Percentiles rank a stretch among this genome's conserved stretches.
Evolutionary conservation across 2,888 invertebrate genomes (phyloP).

Genomic region (Leptopilina drosophilae): DNA sequence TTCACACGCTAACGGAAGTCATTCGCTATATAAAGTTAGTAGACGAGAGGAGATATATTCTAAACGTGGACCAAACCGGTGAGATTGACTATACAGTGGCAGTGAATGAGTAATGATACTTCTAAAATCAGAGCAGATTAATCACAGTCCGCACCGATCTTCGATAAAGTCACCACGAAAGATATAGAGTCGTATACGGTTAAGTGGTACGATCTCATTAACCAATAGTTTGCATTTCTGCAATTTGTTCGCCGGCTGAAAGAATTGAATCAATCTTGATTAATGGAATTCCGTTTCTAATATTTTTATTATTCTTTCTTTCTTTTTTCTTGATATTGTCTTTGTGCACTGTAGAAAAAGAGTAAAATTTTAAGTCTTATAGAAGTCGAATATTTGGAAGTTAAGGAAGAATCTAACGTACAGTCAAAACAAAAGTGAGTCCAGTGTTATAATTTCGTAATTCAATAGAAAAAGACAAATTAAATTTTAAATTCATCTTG

Average conservation of each 20-base stretch:
- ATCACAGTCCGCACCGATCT: slow-evolving; percentile 16
- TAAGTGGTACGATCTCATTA: slow-evolving; percentile 32
- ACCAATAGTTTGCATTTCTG: slow-evolving; percentile 15
- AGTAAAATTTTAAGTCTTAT: too few relatives aligned
- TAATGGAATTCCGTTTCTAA: background rate
- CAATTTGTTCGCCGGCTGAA: background rate
- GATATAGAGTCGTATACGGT: slow-evolving; percentile 18
- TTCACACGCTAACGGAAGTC: slow-evolving; percentile 29
- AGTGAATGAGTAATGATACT: slow-evolving; percentile 36
- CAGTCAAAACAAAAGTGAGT: too few relatives aligned
- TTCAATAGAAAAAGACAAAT: too few relatives aligned
- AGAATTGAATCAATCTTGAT: background rate
- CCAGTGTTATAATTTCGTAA: too few relatives aligned
- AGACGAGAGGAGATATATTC: background rate
- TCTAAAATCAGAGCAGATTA: slow-evolving; percentile 28
- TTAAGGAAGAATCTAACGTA: too few relatives aligned
- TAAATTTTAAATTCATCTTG: too few relatives aligned
- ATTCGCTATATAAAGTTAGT: slow-evolving; percentile 13
- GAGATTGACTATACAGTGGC: slow-evolving; percentile 14
- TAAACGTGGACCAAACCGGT: slow-evolving; percentile 18
- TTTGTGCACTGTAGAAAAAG: too few relatives aligned
- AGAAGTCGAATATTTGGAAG: too few relatives aligned
- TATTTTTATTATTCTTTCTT: background rate
- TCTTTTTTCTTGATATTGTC: too few relatives aligned
- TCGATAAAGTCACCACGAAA: slow-evolving; percentile 22